A percentile compares a stretch with the other conserved stretches of the same genome.
phyloP scores from a whole-genome alignment of 1,140 invertebrate species.

The Branchinecta lynchi region DNA sequence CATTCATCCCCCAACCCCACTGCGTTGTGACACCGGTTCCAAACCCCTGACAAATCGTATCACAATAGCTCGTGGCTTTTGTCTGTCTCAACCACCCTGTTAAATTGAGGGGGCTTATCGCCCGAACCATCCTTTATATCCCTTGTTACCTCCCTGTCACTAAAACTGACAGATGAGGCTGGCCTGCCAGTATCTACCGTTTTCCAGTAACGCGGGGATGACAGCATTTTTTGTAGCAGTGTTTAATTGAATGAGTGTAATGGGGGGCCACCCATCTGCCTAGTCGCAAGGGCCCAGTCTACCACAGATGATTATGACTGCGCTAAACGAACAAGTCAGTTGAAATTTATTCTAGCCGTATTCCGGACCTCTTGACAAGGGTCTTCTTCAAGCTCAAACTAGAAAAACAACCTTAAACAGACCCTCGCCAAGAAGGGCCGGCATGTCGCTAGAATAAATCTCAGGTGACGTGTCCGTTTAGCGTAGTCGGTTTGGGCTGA shows the following conservation, averaged over 20 bases:
- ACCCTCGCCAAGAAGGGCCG: no score
- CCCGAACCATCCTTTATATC: slow-evolving; percentile 7
- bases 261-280: neutral
- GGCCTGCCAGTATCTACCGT: neutral
- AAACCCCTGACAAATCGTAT: slow-evolving; percentile 10
- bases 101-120: slow-evolving; percentile 9
- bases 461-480: no score
- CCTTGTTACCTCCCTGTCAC: slow-evolving; percentile 11
- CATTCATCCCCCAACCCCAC: neutral
- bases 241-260: slow-evolving; percentile 7
- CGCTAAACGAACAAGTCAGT: no score
- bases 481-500: no score
- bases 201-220: slow-evolving; percentile 8
- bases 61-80: slow-evolving; percentile 11
- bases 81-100: slow-evolving; percentile 11
- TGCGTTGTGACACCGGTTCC: neutral
- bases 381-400: no score
- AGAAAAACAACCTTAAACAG: no score
- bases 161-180: slow-evolving; percentile 9
- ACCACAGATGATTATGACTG: no score
- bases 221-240: slow-evolving; percentile 4
- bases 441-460: no score
- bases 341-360: no score
- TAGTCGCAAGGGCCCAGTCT: neutral
- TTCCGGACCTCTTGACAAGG: no score